Conservation (phyloP, 1,140 invertebrate species). For the Drosophila kurseongensis region DNA sequence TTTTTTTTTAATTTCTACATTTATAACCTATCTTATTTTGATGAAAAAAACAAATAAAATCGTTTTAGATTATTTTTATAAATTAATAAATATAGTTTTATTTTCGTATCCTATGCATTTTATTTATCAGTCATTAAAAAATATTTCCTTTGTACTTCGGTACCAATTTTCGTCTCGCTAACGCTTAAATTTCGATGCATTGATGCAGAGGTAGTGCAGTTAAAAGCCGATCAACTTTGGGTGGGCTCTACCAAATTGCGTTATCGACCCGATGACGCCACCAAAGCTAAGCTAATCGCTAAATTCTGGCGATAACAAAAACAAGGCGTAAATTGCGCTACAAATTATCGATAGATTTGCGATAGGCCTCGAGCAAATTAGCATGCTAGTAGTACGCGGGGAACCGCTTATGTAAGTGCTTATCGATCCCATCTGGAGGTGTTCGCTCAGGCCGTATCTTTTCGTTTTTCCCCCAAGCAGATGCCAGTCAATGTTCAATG, state of each 20-base stretch:
- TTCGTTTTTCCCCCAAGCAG: constrained; percentile 19
- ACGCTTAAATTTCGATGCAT: background rate
- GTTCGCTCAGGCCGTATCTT: constrained; percentile 20
- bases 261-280: constrained; percentile 58
- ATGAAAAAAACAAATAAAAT: no score
- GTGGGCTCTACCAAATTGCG: constrained; percentile 48
- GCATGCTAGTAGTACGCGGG: constrained; percentile 1
- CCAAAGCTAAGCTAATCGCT: constrained; percentile 9
- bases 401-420: constrained; percentile 38
- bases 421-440: constrained; percentile 61
- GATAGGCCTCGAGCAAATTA: constrained; percentile 53
- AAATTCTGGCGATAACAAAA: constrained; percentile 17
- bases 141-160: background rate
- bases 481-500: constrained; percentile 76
- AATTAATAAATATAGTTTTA: no score
- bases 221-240: constrained; percentile 42
- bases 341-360: constrained; percentile 73
- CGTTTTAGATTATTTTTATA: no score
- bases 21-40: no score
- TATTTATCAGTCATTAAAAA: no score
- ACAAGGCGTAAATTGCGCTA: constrained; percentile 51
- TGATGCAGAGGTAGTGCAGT: background rate
- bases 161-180: background rate
- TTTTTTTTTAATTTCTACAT: no score
- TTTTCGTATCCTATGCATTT: no score